Evolutionary conservation across 2,888 invertebrate genomes (phyloP), one percentile per base, ranked within the genome.

Genomic region (Mycogona germanica): DNA sequence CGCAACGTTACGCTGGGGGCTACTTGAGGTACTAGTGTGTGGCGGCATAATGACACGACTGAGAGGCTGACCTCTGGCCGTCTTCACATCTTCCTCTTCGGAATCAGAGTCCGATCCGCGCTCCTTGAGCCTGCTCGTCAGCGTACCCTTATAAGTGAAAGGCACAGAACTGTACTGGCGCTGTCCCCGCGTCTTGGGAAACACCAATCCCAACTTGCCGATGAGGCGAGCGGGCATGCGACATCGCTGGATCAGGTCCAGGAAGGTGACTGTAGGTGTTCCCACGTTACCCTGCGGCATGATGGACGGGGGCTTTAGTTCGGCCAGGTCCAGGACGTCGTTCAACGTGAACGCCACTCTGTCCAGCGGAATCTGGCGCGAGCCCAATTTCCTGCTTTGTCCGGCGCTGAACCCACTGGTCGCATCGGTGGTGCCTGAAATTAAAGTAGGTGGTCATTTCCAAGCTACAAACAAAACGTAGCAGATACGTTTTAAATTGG

Each of bases 231-330:
- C 66, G 12, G 74, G 74, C 28, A 75, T 62, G 53, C 67, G 59
- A 60, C 75, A 76, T 26, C 66, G 62, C 35, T 65, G 63, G 3
- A 77, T 76, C 35, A 69, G 63, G 7, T 67, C 62, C 48, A 75
- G 59, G 61, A 77, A 76, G 55, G 68, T 62, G 29, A 59, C 60
- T 7, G 73, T 74, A 2, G 73, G 70, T 2, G 76, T 76, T 4
- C 77, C 77, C 37, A 77, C 74, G 64, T 77, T 77, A 26, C 77
- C 77, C 56, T 73, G 62, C 3, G 73, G 73, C 72, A 75, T 72
- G 2, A 71, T 57, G 44, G 62, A 25, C 1, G 69, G 70, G 9
- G 70, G 69, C 28, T 63, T 61, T 53, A 71, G 60, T 59, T 71
- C 70, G 21, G 65, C 55, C 21, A 65, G 53, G 25, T 42, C 38